Base-by-base conservation (phyloP, 2,797 vertebrate genomes). In the Choloepus didactylus region DNA sequence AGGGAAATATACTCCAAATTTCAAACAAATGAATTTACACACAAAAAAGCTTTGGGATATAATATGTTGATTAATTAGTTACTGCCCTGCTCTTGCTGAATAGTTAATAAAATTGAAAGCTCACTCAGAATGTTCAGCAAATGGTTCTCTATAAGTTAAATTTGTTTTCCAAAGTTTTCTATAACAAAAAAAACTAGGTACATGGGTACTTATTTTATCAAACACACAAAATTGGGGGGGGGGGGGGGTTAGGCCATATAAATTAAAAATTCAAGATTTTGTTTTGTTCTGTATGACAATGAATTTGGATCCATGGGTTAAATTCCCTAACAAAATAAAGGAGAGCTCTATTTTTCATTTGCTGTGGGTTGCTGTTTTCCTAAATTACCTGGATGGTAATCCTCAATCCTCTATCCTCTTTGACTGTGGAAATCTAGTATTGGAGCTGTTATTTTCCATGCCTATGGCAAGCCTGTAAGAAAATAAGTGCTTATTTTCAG, bases 81-180 rank as follows among this genome's bases (percentile, higher is more conserved):
- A 93, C 14, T 64, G 9, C 27, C 66, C 31, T 95, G 66, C 54
- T 93, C 79, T 72, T 88, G 14, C 6, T 95, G 12, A 92, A 95
- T 5, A 60, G 64, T 73, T 95, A 89, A 88, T 60, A 96, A 88
- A 96, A 84, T 72, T 84, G 64, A 95, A 94, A 80, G 8, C 21
- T 91, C 25, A 91, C 23, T 80, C 27, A 70, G 80, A 92, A 66
- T 96, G 21, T 90, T 85, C 86, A n/a, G 38, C 31, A 60, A 84
- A 87, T 25, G 27, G 23, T 41, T 76, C 18, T 94, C 27, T 88
- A 29, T 73, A 83, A 88, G 27, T 81, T 90, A 89, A 51, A 79
- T 87, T 91, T 95, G 18, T 86, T 69, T 93, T 69, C 73, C 38
- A 35, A 46, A 46, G 15, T 94, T 93, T 96, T 83, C 51, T 87